Conservation (phyloP, 2,113 vertebrate species). For the Seriola rivoliana region DNA sequence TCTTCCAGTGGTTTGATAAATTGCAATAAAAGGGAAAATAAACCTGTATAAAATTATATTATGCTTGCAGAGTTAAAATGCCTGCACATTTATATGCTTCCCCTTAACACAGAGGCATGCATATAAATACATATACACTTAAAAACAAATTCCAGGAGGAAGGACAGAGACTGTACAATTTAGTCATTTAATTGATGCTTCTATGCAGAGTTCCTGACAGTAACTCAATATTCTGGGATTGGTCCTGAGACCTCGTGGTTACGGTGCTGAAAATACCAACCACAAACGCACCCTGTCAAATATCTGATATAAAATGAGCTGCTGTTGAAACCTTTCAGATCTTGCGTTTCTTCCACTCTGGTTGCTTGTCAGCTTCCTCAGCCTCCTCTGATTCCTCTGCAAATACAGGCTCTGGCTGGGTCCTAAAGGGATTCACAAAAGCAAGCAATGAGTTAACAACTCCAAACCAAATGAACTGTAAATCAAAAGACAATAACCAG, state of each 20-base stretch:
- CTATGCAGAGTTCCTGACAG: conserved; percentile 21
- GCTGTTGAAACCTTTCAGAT: conserved; percentile 84
- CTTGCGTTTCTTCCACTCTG: conserved; percentile 98
- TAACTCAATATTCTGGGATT: conserved; percentile 5
- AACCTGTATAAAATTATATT: conserved; percentile 39
- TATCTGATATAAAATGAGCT: not conserved
- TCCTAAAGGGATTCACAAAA: conserved; percentile 84
- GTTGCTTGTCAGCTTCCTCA: conserved; percentile 92
- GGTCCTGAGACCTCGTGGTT: conserved; percentile 5
- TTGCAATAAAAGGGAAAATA: conserved; percentile 28
- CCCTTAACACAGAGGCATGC: conserved; percentile 7
- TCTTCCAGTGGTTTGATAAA: conserved; percentile 44
- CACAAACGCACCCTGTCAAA: conserved; percentile 10
- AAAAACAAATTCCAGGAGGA: not conserved
- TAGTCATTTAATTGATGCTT: conserved; percentile 27
- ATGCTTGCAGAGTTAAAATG: conserved; percentile 16
- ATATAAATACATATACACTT: conserved; percentile 12
- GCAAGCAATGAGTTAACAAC: conserved; percentile 19
- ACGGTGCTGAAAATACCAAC: not conserved
- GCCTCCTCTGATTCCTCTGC: conserved; percentile 94
- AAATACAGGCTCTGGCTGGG: conserved; percentile 94
- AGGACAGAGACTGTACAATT: conserved; percentile 6
- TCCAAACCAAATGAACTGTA: not conserved
- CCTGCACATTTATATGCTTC: conserved; percentile 15
- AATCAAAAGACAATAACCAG: conserved; percentile 33